Base-by-base conservation (phyloP, 2,888 invertebrate species). In the Prenolepis imparis region DNA sequence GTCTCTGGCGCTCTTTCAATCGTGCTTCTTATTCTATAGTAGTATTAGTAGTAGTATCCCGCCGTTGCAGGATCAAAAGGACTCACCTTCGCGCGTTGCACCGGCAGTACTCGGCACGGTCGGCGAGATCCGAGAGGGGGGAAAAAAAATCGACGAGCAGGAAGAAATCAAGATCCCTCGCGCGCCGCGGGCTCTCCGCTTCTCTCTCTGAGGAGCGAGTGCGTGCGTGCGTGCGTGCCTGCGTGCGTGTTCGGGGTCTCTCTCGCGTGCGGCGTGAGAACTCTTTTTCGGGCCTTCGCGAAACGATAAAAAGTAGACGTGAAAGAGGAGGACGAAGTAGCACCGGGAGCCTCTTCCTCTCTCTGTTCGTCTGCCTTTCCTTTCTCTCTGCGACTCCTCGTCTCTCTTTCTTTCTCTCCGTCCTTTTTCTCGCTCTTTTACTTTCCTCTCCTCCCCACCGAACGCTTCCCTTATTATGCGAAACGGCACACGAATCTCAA, bases 231-330 rank as follows among this genome's bases (percentile, higher is more conserved):
- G 48, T 82, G 82, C 73, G 52, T 72, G 39, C 86, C 64, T 84
- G 73, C 73, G 77, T 85, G 85, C 86, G 83, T 87, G 87, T 83
- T 82, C 81, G 85, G 70, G 83, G 77, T 89, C 66, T 83, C 68
- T 89, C 90, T 90, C 86, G 90, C 90, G 87, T 90, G 90, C 82
- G 87, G 87, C 86, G 90, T 90, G 90, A 90, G 90, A 90, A 90
- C 87, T 88, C 87, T 86, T 84, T 86, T 87, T 87, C 85, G 86
- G 78, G 84, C 72, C 83, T 84, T 90, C 89, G 81, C 83, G 84
- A 88, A 84, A 85, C 84, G 83, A 83, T 86, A 90, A 90, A 90
- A 90, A 88, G 88, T 88, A 85, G 84, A 88, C 84, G 87, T n/a
- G 52, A 52, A 84, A 59, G 82, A 88, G 36, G 59, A 70, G 32